phyloP scores from a whole-genome alignment of 2,113 vertebrate genomes.

The Actenoides lindsayi region DNA sequence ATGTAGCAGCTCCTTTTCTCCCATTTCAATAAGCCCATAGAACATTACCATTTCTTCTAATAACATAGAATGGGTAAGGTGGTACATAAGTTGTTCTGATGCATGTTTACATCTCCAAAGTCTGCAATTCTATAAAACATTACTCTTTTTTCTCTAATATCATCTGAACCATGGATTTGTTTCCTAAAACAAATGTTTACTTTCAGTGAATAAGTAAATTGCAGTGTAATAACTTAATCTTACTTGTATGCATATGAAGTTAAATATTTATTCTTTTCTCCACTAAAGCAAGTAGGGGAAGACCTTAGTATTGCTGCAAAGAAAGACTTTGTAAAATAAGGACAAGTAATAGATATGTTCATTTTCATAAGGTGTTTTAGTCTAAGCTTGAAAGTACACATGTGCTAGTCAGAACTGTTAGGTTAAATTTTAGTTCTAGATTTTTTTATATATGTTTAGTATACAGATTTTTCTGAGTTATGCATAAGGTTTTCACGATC shows the following conservation, averaged over 20 bases:
- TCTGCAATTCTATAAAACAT: not conserved
- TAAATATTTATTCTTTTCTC: not conserved
- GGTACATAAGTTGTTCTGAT: not conserved
- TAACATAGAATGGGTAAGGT: not conserved
- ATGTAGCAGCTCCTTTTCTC: not conserved
- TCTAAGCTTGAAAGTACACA: not conserved
- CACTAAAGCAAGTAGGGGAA: not conserved
- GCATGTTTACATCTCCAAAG: not conserved
- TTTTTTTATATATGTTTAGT: not conserved
- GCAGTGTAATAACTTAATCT: not conserved
- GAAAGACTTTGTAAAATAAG: not conserved
- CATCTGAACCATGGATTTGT: not conserved
- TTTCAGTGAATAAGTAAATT: not conserved
- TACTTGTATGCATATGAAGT: not conserved
- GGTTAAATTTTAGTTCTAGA: not conserved
- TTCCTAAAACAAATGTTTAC: not conserved
- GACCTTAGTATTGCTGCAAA: not conserved
- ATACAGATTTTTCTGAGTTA: not conserved
- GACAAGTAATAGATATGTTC: not conserved
- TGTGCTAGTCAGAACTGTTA: not conserved
- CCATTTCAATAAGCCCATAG: not conserved
- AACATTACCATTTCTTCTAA: not conserved
- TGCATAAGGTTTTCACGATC: not conserved
- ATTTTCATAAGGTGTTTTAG: not conserved
- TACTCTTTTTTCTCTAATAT: not conserved